Base-by-base conservation (phyloP, 2,888 invertebrate genomes). In the Cryptosula pallasiana region DNA sequence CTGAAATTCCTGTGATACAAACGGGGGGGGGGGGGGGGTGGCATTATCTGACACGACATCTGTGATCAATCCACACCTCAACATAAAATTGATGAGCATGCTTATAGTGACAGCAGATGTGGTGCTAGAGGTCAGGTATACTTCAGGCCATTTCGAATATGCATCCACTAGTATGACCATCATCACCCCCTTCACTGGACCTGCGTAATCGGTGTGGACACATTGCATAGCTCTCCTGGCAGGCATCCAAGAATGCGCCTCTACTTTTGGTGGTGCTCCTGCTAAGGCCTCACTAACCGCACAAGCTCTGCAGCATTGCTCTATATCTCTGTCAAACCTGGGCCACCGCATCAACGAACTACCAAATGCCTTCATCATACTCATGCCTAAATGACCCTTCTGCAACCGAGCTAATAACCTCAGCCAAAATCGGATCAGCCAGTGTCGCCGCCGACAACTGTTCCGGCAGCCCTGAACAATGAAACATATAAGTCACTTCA, bases 71-170 rank as follows among this genome's bases (percentile, higher is more conserved):
- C 63, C 63, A 29, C 32, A 27, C 32, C 63, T 63, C 2, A 32
- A 27, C 20, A 63, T 25, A 5, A 32, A 13, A 13, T 32, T 27
- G 13, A 27, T 34, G 5, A 63, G n/a, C 63, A 32, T 27, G 5
- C 32, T 5, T 3, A 27, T 32, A 5, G 63, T 63, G 9, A 2
- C n/a, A 13, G 27, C 27, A 13, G 63, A 5, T 32, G 63, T 63
- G 9, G 63, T 32, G 5, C 9, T 29, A 3, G 2, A 13, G 9
- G 32, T 63, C 34, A n/a, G 13, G 32, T 9, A 9, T 13, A 63
- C 32, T 63, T 63, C 63, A 29, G 63, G 63, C 63, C 63, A 63
- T 32, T 63, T 63, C 13, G 63, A 27, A 34, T 63, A 63, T 9
- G 63, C 63, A 32, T 63, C 63, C 5, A 63, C 32, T 13, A 63